These are phyloP conservation scores for Sternarchorhynchus goeldii DNA, from an alignment of 2,797 vertebrate genomes.

Conservation along the genomic window DNA sequence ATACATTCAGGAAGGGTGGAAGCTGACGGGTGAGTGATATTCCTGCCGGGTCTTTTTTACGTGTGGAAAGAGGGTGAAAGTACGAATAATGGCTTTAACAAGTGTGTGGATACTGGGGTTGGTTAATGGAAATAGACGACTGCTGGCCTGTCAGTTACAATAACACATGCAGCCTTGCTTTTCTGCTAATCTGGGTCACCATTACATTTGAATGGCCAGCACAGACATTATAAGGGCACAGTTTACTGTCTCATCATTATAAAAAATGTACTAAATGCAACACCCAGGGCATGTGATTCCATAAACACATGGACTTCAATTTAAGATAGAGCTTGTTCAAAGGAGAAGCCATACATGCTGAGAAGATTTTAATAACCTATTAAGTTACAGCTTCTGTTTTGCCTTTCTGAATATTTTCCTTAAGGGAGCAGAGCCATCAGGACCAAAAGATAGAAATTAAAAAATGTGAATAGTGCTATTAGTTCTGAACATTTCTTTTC, in stretches of 20 bases:
- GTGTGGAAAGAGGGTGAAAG: background rate
- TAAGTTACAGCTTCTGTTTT: constrained; percentile 99
- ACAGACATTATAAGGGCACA: constrained; percentile 99
- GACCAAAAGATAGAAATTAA: constrained; percentile 99
- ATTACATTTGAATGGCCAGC: constrained; percentile 99
- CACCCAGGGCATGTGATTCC: constrained; percentile 78
- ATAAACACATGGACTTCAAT: constrained; percentile 95
- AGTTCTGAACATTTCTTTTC: constrained; percentile 98
- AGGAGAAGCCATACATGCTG: constrained; percentile 99
- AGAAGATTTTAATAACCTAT: constrained; percentile 99
- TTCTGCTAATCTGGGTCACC: constrained; percentile 99
- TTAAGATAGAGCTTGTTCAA: constrained; percentile 99
- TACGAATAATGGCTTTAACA: constrained; percentile 2
- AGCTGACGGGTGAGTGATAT: too few relatives aligned
- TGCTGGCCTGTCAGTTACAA: constrained; percentile 86
- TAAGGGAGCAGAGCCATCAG: constrained; percentile 94
- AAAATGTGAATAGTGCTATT: constrained; percentile 99
- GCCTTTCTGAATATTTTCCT: constrained; percentile 99
- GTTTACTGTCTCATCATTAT: constrained; percentile 83
- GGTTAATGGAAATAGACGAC: constrained; percentile 91
- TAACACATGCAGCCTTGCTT: constrained; percentile 89
- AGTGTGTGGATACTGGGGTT: constrained; percentile 77
- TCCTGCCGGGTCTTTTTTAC: too few relatives aligned
- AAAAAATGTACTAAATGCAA: constrained; percentile 37
- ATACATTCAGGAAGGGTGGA: too few relatives aligned